phyloP scores from a whole-genome alignment of 2,888 invertebrate species.

The Choreutis nemorana region DNA sequence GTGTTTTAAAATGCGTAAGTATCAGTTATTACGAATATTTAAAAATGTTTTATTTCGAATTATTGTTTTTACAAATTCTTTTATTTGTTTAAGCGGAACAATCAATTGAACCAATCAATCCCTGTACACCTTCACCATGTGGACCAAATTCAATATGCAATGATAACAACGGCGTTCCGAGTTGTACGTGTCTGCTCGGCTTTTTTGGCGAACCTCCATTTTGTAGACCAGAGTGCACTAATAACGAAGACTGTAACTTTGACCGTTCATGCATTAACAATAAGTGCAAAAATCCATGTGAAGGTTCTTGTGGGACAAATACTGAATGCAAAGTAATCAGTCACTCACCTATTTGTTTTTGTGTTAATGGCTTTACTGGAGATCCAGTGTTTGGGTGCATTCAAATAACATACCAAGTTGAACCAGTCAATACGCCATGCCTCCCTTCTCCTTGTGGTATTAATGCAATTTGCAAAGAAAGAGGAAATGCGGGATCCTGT shows the following conservation, averaged over 20 bases:
- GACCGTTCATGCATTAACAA: conserved; percentile 77
- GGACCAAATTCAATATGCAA: conserved; percentile 80
- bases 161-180: conserved; percentile 72
- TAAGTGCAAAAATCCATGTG: conserved; percentile 81
- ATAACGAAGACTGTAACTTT: conserved; percentile 76
- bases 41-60: neutral
- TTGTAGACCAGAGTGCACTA: conserved; percentile 81
- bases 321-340: conserved; percentile 81
- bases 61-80: conserved; percentile 4
- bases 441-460: conserved; percentile 70
- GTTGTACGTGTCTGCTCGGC: conserved; percentile 77
- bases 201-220: conserved; percentile 77
- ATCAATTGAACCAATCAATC: conserved; percentile 56
- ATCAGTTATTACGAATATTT: conserved; percentile 8
- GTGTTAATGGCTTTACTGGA: conserved; percentile 73
- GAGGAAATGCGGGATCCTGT: conserved; percentile 70
- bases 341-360: conserved; percentile 79
- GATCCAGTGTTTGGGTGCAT: conserved; percentile 78
- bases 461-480: conserved; percentile 71
- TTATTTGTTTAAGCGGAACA: conserved; percentile 49
- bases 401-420: conserved; percentile 32
- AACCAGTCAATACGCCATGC: conserved; percentile 60
- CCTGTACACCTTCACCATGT: conserved; percentile 81
- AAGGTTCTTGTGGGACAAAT: conserved; percentile 74
- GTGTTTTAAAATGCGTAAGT: conserved; percentile 65